phyloP scores from a whole-genome alignment of 2,888 invertebrate genomes.

The Congeria kusceri region DNA sequence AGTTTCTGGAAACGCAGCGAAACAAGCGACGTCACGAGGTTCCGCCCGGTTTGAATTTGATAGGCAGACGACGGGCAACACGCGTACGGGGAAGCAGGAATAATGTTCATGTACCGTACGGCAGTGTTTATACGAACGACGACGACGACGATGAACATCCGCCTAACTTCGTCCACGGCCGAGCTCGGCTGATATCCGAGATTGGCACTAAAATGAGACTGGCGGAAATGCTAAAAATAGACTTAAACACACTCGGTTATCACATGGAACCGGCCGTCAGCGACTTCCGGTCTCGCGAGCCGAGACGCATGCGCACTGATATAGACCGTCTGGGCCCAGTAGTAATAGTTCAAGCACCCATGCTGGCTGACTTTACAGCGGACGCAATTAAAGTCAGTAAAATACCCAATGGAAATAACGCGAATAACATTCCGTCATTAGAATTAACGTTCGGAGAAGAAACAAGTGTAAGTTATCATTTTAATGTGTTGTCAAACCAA shows the following conservation, averaged over 20 bases:
- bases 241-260: background rate
- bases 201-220: background rate
- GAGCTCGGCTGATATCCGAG: background rate
- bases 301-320: too few species aligned
- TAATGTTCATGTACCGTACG: background rate
- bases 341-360: too few species aligned
- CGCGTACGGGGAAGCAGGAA: background rate
- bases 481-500: too few species aligned
- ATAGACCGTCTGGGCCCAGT: too few species aligned
- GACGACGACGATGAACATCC: background rate
- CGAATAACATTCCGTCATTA: too few species aligned
- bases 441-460: too few species aligned
- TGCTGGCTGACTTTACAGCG: too few species aligned
- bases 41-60: background rate
- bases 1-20: background rate
- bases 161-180: background rate
- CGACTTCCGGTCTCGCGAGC: too few species aligned
- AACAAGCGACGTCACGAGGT: background rate
- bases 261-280: background rate
- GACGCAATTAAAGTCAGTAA: too few species aligned
- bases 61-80: background rate
- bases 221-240: background rate
- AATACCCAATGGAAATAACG: too few species aligned
- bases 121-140: background rate
- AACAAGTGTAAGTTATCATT: too few species aligned